Evolutionary conservation across 2,113 vertebrate species (phyloP).

Genomic region (Lycocorax pyrrhopterus): DNA sequence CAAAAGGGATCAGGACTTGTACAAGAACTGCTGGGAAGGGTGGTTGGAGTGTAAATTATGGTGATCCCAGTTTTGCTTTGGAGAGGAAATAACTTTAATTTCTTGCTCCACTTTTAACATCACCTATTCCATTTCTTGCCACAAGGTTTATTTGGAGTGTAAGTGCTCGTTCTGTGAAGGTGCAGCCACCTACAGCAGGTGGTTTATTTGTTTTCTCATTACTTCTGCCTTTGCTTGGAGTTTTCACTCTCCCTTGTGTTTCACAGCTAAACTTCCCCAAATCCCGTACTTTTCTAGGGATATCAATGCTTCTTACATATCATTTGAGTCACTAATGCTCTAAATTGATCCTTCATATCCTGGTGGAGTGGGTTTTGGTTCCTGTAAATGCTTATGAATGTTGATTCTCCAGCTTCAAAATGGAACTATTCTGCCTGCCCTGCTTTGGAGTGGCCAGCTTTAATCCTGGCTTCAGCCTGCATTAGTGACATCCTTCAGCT

Average conservation of each 20-base stretch:
- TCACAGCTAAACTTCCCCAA: not conserved
- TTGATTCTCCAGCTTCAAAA: not conserved
- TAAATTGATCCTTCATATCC: not conserved
- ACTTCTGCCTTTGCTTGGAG: not conserved
- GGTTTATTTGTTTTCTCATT: not conserved
- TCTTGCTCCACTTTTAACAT: not conserved
- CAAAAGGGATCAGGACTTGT: not conserved
- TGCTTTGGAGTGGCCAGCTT: not conserved
- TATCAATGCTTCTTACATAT: not conserved
- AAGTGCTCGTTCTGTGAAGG: not conserved
- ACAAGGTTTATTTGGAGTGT: not conserved
- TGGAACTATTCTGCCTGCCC: not conserved
- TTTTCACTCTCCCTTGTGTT: not conserved
- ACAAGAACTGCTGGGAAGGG: not conserved
- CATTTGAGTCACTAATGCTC: not conserved
- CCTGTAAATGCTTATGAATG: not conserved
- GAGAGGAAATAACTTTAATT: not conserved
- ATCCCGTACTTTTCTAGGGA: not conserved
- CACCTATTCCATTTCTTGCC: not conserved
- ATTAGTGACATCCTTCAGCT: not conserved
- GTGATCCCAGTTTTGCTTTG: not conserved
- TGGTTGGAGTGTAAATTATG: not conserved
- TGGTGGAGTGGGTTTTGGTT: not conserved
- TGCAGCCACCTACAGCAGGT: not conserved
- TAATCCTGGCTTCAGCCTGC: not conserved